Conservation (phyloP, 1,140 invertebrate genomes). For the Eupeodes corollae region DNA sequence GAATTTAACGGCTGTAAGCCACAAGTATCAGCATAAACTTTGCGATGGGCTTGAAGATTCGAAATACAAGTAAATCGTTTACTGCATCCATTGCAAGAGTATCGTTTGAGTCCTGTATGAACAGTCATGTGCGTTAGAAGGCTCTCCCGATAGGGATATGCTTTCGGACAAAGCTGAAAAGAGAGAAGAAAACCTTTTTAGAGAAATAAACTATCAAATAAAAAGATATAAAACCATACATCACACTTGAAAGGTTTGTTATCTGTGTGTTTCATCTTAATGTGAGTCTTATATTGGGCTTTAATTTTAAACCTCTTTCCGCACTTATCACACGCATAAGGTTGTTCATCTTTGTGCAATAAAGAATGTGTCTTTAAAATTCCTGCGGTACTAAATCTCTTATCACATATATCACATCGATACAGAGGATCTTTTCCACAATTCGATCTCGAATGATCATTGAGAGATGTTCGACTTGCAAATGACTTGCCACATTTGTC, state of each 20-base stretch:
- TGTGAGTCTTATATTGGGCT: conserved; percentile 60
- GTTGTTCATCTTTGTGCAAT: conserved; percentile 32
- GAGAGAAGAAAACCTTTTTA: neutral
- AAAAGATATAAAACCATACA: conserved; percentile 10
- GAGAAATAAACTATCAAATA: neutral
- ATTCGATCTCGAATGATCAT: conserved; percentile 34
- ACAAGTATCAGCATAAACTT: conserved; percentile 32
- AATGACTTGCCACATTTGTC: conserved; percentile 39
- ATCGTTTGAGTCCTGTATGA: conserved; percentile 43
- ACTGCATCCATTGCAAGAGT: conserved; percentile 38
- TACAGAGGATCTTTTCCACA: conserved; percentile 32
- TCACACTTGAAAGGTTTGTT: conserved; percentile 57
- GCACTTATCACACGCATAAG: conserved; percentile 36
- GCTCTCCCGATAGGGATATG: conserved; percentile 42
- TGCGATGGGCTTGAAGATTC: conserved; percentile 39
- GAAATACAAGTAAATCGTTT: conserved; percentile 41
- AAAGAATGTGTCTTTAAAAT: conserved; percentile 36
- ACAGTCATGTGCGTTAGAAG: conserved; percentile 40
- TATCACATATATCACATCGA: conserved; percentile 32
- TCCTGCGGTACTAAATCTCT: conserved; percentile 35
- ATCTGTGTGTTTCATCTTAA: conserved; percentile 49
- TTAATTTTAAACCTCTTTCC: conserved; percentile 38
- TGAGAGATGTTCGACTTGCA: conserved; percentile 30
- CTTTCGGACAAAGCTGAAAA: conserved; percentile 40
- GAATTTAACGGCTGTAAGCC: conserved; percentile 27